These are phyloP conservation scores for Laupala kohalensis DNA, from an alignment of 1,140 invertebrate species.

Conservation along the genomic window DNA sequence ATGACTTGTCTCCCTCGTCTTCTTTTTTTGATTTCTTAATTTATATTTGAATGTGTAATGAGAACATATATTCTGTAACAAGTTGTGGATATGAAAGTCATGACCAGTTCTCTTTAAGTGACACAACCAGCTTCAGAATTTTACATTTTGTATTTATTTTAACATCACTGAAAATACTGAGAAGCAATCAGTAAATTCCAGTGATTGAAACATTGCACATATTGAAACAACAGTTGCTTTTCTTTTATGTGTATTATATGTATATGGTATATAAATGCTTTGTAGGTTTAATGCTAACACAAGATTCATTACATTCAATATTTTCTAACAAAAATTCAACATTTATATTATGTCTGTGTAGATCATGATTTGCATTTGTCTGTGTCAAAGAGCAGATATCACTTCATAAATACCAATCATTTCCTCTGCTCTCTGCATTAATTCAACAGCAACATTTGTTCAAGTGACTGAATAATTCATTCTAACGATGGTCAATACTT, in stretches of 20 bases:
- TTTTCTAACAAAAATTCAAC: not conserved
- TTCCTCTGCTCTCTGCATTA: not conserved
- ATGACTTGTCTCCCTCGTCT: not conserved
- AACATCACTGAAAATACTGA: not conserved
- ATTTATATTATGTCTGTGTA: not conserved
- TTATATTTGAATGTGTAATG: not conserved
- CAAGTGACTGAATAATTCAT: not conserved
- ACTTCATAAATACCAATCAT: not conserved
- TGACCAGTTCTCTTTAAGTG: not conserved
- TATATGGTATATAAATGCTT: not conserved
- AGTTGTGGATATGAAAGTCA: not conserved
- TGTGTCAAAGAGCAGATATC: not conserved
- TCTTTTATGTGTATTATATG: not conserved
- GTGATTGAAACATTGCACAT: not conserved
- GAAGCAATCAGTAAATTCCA: not conserved
- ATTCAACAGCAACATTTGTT: not conserved
- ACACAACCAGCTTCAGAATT: not conserved
- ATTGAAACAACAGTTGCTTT: not conserved
- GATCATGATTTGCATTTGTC: not conserved
- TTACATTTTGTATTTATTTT: not conserved
- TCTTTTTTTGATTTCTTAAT: not conserved
- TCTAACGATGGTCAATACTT: not conserved
- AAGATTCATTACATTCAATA: not conserved
- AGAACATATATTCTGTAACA: not conserved
- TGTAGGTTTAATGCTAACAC: not conserved